Evolutionary conservation across 2,888 invertebrate genomes (phyloP).

Genomic region (Nematopogon swammerdamellus): DNA sequence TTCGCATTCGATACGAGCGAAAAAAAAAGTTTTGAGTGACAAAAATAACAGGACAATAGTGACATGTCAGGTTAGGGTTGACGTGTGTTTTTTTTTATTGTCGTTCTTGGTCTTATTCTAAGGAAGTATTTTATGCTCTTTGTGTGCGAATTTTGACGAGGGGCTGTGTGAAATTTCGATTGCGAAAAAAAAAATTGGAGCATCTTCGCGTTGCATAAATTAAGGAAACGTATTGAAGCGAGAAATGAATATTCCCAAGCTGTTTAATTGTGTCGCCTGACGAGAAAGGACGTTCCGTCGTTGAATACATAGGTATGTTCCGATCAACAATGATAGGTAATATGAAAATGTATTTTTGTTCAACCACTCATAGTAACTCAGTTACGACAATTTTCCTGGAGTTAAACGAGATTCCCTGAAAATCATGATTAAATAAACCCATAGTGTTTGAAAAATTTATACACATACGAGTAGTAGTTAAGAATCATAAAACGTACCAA

Average conservation of each 20-base stretch:
- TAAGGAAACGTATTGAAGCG: constrained; percentile 31
- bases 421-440: too few relatives aligned
- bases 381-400: too few relatives aligned
- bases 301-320: too few relatives aligned
- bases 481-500: too few relatives aligned
- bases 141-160: constrained; percentile 44
- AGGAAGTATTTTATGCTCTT: constrained; percentile 45
- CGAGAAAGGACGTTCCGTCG: too few relatives aligned
- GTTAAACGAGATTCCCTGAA: too few relatives aligned
- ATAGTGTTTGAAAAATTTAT: too few relatives aligned
- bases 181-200: constrained; percentile 19
- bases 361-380: too few relatives aligned
- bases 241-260: constrained; percentile 48
- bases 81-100: constrained; percentile 23
- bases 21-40: constrained; percentile 46
- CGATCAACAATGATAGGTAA: too few relatives aligned
- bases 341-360: too few relatives aligned
- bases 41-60: constrained; percentile 43
- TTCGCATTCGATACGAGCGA: constrained; percentile 31
- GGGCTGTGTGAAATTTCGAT: constrained; percentile 32
- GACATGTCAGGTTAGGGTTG: constrained; percentile 48
- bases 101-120: constrained; percentile 19
- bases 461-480: too few relatives aligned
- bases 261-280: too few relatives aligned
- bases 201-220: constrained; percentile 50